Base-by-base conservation (phyloP, 2,888 invertebrate species). In the Rhagonycha fulva region DNA sequence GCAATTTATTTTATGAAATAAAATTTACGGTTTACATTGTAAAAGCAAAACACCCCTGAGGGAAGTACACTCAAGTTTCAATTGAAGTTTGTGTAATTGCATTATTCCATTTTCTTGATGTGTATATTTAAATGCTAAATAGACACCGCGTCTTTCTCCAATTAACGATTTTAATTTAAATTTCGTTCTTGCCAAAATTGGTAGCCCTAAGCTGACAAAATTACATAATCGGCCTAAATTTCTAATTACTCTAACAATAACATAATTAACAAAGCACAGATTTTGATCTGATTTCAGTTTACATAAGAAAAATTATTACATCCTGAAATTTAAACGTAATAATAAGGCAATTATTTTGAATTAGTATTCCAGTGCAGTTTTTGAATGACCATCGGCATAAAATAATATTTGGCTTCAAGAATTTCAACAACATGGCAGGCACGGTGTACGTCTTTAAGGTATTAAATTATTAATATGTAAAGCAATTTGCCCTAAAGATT, bases 1-100 rank as follows among this genome's bases (percentile, higher is more conserved):
- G 76, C 70, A 76, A 76, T 76, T 76, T 76, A 76, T 72, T 66
- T 72, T 72, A 70, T 72, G 62, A 47, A n/a, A 47, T 47, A 47
- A 47, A 47, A 47, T 47, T 47, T 47, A 47, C 7, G 47, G 47
- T 9, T 47, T 47, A 47, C 47, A 47, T 47, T n/a, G 47, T 47
- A 47, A n/a, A 47, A n/a, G 47, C 5, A 47, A 47, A 47, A n/a
- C 47, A 47, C 47, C 47, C 47, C 47, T 9, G 47, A 47, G 47
- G 47, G n/a, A 4, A 5, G 47, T 47, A 47, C n/a, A 47, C n/a
- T 7, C n/a, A 47, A 47, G 26, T 24, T 66, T 66, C n/a, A 26
- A 66, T 66, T 66, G 63, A 24, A 66, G 24, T 66, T 66, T 66
- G 26, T 66, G 63, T 66, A 24, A 63, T 24, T 7, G 14, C 23